Base-by-base conservation (phyloP, 2,888 invertebrate species). In the Eristalis pertinax region DNA sequence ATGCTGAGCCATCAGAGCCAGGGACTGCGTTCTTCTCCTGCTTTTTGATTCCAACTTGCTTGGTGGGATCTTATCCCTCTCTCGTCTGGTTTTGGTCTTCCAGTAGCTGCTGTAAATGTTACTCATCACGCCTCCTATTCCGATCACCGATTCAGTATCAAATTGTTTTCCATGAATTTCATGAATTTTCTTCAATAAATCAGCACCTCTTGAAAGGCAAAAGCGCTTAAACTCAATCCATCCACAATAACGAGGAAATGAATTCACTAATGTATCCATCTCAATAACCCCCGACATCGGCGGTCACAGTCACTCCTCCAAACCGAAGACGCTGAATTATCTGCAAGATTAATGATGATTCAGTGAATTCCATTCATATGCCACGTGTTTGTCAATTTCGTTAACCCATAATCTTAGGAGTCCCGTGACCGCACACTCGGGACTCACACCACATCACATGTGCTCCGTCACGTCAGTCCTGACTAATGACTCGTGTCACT, bases 261-360 rank as follows among this genome's bases (percentile, higher is more conserved):
- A 43, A 43, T 19, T 50, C 19, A 50, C 50, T 38, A 38, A 38
- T 38, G 13, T 11, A 13, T 38, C 38, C 13, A 50, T 8, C 50
- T 50, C 50, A 50, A 50, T 19, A 19, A 50, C 50, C 50, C n/a
- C 7, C 50, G 19, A 38, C 38, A 13, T 13, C 11, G 13, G n/a
- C n/a, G 13, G 38, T 8, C 38, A n/a, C 43, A n/a, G 4, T n/a
- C n/a, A n/a, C 43, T 19, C 19, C 19, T 7, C 8, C 50, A 50
- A 22, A 5, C 7, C n/a, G 0, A 19, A 50, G 19, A 50, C 50
- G 50, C 19, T 19, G 19, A 8, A 50, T 19, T 19, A 19, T 50
- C 50, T 19, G 19, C 29, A 77, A 69, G 77, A 77, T 77, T 69
- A 77, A 77, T 77, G 77, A 77, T 68, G 67, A 26, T 32, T 76